Evolutionary conservation across 2,113 vertebrate genomes (phyloP), one percentile per base, ranked within the genome.

Genomic region (Xiphias gladius): DNA sequence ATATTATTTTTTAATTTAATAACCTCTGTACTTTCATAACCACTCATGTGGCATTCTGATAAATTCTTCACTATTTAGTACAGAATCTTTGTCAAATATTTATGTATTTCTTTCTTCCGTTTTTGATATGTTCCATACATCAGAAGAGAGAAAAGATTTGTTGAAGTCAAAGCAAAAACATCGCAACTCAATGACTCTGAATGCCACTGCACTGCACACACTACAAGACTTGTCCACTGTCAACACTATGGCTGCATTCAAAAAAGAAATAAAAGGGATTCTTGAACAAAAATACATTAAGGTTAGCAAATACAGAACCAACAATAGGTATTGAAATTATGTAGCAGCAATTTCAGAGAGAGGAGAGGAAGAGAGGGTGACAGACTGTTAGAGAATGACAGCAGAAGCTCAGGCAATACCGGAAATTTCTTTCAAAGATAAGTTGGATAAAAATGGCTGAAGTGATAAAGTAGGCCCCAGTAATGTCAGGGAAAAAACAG

Each of bases 171-270:
- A 80, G 80, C 76, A 83, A 89, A 89, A 68, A 85, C 59, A 80
- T 54, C 13, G 78, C 64, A 62, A 88, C 77, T 87, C 64, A 84
- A 87, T 83, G 73, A 89, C 79, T 87, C 64, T 63, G 70, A 84
- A 87, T 84, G 73, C 46, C 80, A 88, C 75, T 80, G 73, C 80
- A 94, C 85, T 90, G 88, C 72, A 92, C 84, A 90, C 90, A 92
- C 90, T 64, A 94, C 94, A 88, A 92, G 88, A 94, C 92, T 69
- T 72, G 75, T 90, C 90, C 87, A 91, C 90, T 78, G 86, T 83
- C 73, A 89, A 91, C 88, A 92, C 83, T 61, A 93, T 81, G 87
- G 86, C 77, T 90, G 92, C 89, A 92, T 93, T 93, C 83, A 87
- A 80, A 74, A 78, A 73, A 63, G 28, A 32, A 58, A 70, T 77